A percentile compares a stretch with the other conserved stretches of the same genome.
These are phyloP conservation scores for Drosophila parvula DNA, from an alignment of 1,140 invertebrate species.

Conservation along the genomic window DNA sequence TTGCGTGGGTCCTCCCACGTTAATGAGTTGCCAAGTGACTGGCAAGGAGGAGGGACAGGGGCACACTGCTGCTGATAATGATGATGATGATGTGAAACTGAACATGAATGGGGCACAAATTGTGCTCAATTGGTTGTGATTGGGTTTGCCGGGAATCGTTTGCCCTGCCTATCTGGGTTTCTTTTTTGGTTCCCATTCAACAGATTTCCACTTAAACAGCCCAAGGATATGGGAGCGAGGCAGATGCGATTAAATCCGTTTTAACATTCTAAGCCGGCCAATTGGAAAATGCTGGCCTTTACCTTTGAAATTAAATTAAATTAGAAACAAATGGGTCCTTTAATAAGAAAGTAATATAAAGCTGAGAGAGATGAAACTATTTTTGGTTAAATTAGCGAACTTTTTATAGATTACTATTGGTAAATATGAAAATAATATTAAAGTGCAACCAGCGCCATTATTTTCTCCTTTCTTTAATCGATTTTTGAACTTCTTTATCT, in stretches of 20 bases:
- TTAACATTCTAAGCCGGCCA: not conserved
- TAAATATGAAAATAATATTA: not conserved
- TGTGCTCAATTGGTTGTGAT: slow-evolving; percentile 53
- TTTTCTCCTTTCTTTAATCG: too few species aligned
- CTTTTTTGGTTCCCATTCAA: slow-evolving; percentile 26
- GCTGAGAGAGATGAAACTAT: not conserved
- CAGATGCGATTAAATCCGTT: not conserved
- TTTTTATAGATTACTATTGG: too few species aligned
- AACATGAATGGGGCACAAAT: slow-evolving; percentile 52
- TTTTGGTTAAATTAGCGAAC: not conserved
- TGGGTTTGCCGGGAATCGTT: slow-evolving; percentile 28
- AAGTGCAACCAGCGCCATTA: too few species aligned
- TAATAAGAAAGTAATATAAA: not conserved
- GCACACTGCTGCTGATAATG: not conserved
- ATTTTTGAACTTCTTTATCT: too few species aligned
- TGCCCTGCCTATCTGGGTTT: slow-evolving; percentile 8
- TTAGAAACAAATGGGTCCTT: not conserved
- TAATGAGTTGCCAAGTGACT: slow-evolving; percentile 72
- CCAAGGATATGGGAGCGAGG: slow-evolving; percentile 1
- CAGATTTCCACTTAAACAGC: slow-evolving; percentile 33
- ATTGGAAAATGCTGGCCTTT: slow-evolving; percentile 19
- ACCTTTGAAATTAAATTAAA: not conserved
- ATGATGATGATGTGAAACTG: slow-evolving; percentile 41
- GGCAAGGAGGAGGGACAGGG: slow-evolving; percentile 1
- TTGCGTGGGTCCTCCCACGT: slow-evolving; percentile 38